Evolutionary conservation across 2,888 invertebrate species (phyloP).

Genomic region (Chromoteleia sp.): DNA sequence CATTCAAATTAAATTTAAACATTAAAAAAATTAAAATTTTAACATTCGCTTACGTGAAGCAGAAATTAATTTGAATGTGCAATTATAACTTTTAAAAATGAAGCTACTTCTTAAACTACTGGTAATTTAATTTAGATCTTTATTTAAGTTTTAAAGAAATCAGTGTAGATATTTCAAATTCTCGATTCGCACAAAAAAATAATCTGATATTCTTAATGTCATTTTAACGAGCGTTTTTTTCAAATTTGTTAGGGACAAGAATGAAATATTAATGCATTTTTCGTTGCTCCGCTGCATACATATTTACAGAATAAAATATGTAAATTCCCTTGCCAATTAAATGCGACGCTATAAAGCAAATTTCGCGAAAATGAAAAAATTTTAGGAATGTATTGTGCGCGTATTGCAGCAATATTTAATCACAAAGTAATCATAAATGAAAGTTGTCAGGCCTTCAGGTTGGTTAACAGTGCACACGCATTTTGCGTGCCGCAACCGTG

Average conservation of each 20-base stretch:
- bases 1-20: too few relatives aligned
- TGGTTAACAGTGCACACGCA: neutral
- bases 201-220: constrained; percentile 1
- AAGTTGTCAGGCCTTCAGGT: constrained; percentile 26
- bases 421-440: constrained; percentile 43
- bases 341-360: constrained; percentile 21
- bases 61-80: too few relatives aligned
- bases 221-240: constrained; percentile 29
- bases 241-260: constrained; percentile 19
- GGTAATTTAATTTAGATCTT: too few relatives aligned
- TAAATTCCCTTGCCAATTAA: constrained; percentile 36
- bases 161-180: too few relatives aligned
- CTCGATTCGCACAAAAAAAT: neutral
- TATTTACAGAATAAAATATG: constrained; percentile 34
- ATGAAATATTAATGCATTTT: constrained; percentile 33
- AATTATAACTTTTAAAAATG: too few relatives aligned
- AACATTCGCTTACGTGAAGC: too few relatives aligned
- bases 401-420: constrained; percentile 44
- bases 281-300: constrained; percentile 10
- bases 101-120: too few relatives aligned
- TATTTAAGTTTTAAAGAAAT: too few relatives aligned
- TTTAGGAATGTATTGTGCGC: constrained; percentile 28
- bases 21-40: too few relatives aligned
- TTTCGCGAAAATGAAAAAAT: constrained; percentile 18
- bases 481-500: constrained; percentile 15